Conservation (phyloP, 2,113 vertebrate species). For the Entelurus aequoreus region DNA sequence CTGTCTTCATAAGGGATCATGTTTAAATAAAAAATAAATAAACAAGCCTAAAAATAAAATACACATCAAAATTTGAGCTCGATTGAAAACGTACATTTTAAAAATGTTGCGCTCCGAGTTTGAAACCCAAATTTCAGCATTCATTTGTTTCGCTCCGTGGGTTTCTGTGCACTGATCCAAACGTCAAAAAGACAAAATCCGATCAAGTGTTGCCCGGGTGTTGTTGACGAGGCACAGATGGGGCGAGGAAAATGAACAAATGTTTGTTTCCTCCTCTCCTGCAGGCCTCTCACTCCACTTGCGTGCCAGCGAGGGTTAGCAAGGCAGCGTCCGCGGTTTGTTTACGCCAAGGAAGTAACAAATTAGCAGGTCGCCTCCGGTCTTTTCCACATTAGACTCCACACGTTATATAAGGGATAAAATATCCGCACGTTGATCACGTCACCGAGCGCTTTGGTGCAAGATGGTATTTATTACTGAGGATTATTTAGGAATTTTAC, state of each 20-base stretch:
- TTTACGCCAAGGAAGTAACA: slow-evolving; percentile 7
- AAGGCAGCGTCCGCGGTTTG: background rate
- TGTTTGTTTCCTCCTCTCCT: slow-evolving; percentile 33
- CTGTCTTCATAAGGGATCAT: too few species aligned
- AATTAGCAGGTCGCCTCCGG: slow-evolving; percentile 15
- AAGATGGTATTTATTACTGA: too few species aligned
- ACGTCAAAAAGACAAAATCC: background rate
- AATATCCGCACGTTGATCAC: background rate
- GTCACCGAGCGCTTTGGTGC: background rate
- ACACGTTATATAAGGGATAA: background rate
- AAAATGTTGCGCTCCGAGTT: too few species aligned
- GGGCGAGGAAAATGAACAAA: slow-evolving; percentile 45
- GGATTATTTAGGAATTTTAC: too few species aligned
- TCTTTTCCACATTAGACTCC: slow-evolving; percentile 9
- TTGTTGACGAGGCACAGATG: slow-evolving; percentile 49
- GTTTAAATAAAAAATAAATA: too few species aligned
- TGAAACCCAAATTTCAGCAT: too few species aligned
- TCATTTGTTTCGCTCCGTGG: too few species aligned
- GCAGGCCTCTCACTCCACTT: slow-evolving; percentile 20
- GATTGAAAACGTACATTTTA: too few species aligned
- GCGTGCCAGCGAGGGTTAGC: slow-evolving; percentile 17
- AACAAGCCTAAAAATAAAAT: too few species aligned
- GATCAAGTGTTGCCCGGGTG: background rate
- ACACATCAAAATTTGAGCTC: too few species aligned
- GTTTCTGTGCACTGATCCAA: background rate